A percentile compares a stretch with the other conserved stretches of the same genome.
Evolutionary conservation across 2,888 invertebrate genomes (phyloP).

Genomic region (Luffia ferchaultella): DNA sequence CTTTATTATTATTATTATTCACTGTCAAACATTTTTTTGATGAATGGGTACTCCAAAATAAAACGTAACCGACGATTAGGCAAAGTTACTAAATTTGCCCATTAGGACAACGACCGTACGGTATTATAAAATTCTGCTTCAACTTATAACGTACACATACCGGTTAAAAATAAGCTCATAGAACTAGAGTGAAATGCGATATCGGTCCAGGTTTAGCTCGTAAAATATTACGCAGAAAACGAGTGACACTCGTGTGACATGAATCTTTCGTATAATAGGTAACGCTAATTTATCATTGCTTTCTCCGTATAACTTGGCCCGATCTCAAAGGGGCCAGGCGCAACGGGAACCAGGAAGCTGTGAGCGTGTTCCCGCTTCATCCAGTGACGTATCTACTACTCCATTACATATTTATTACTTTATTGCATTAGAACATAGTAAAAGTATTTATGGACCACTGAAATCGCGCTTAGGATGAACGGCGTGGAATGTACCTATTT

Average conservation of each 20-base stretch:
- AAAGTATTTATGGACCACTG: no score
- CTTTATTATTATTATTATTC: no score
- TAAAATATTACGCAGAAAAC: conserved; percentile 31
- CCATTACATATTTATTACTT: neutral
- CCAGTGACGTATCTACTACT: neutral
- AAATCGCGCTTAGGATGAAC: no score
- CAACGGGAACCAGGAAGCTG: conserved; percentile 36
- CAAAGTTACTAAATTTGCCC: no score
- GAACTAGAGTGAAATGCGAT: neutral
- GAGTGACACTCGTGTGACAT: conserved; percentile 28
- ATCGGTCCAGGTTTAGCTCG: neutral
- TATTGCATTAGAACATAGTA: neutral
- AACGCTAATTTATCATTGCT: conserved; percentile 32
- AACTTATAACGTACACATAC: no score
- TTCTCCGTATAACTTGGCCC: conserved; percentile 53
- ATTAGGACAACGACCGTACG: no score
- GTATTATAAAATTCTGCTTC: no score
- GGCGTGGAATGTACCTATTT: no score
- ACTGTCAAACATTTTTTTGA: no score
- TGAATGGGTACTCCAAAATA: no score
- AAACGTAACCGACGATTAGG: no score
- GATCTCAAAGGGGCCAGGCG: conserved; percentile 45
- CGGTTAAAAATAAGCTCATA: neutral
- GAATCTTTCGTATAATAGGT: conserved; percentile 32
- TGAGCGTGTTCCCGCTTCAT: neutral